These are phyloP conservation scores for Oplegnathus fasciatus DNA, from an alignment of 2,113 vertebrate genomes.

Conservation along the genomic window DNA sequence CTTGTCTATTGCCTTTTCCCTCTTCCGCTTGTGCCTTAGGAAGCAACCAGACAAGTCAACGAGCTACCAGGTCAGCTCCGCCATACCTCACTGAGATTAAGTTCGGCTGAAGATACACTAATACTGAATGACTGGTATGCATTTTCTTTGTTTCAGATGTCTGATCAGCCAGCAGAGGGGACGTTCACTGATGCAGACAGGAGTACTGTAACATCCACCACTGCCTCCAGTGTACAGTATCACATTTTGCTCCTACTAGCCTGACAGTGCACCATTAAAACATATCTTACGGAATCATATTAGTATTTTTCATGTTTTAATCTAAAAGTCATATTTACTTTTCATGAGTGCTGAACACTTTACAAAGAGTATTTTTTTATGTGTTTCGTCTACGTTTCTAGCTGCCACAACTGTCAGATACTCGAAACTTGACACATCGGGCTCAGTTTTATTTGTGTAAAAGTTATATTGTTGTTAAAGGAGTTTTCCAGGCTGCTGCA, in stretches of 20 bases:
- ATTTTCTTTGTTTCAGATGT: constrained; percentile 85
- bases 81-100: not conserved
- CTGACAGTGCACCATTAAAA: not conserved
- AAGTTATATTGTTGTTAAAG: not conserved
- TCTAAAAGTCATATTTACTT: not conserved
- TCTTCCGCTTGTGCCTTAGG: constrained; percentile 89
- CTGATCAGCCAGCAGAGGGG: constrained; percentile 88
- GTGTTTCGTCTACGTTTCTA: not conserved
- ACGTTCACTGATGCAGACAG: constrained; percentile 89
- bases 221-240: constrained; percentile 90
- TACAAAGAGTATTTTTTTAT: not conserved
- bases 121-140: not conserved
- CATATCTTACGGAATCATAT: not conserved
- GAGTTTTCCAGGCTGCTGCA: not conserved
- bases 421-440: too few relatives aligned
- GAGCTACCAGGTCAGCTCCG: constrained; percentile 87
- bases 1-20: constrained; percentile 85
- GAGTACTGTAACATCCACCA: constrained; percentile 90
- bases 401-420: not conserved
- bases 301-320: not conserved
- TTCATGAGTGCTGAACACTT: not conserved
- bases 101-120: not conserved
- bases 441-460: not conserved
- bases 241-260: not conserved
- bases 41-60: constrained; percentile 86